Percentiles rank a stretch among this genome's conserved stretches.
phyloP scores from a whole-genome alignment of 2,113 vertebrate species.

The Arizona elegans region DNA sequence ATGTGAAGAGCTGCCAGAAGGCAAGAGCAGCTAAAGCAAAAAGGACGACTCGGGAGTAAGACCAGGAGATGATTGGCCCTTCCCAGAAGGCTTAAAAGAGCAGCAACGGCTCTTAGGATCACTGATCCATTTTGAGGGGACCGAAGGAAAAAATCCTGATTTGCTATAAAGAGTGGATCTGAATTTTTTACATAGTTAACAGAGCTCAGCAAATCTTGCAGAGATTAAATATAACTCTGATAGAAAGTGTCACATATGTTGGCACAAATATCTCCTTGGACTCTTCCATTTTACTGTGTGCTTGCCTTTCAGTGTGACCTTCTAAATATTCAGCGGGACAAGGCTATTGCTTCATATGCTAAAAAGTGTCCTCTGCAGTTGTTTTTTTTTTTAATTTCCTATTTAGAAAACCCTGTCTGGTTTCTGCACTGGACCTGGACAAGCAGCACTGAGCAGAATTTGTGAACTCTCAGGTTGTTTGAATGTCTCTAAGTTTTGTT shows the following conservation, averaged over 20 bases:
- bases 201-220: background rate
- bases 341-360: background rate
- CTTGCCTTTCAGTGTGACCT: background rate
- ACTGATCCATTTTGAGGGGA: background rate
- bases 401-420: background rate
- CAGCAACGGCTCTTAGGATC: too few relatives aligned
- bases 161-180: background rate
- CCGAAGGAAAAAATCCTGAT: background rate
- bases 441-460: background rate
- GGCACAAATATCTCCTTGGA: background rate
- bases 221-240: background rate
- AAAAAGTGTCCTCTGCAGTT: background rate
- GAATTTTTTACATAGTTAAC: background rate
- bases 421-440: background rate
- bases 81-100: too few relatives aligned
- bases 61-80: too few relatives aligned
- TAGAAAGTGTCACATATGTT: too few relatives aligned
- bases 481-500: background rate
- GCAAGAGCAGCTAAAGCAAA: too few relatives aligned
- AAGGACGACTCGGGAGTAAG: too few relatives aligned
- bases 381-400: background rate
- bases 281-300: too few relatives aligned
- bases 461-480: background rate
- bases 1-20: too few relatives aligned
- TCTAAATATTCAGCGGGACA: background rate